A percentile compares a stretch with the other conserved stretches of the same genome.
Evolutionary conservation across 2,888 invertebrate species (phyloP).

Genomic region (Pristionchus fissidentatus): DNA sequence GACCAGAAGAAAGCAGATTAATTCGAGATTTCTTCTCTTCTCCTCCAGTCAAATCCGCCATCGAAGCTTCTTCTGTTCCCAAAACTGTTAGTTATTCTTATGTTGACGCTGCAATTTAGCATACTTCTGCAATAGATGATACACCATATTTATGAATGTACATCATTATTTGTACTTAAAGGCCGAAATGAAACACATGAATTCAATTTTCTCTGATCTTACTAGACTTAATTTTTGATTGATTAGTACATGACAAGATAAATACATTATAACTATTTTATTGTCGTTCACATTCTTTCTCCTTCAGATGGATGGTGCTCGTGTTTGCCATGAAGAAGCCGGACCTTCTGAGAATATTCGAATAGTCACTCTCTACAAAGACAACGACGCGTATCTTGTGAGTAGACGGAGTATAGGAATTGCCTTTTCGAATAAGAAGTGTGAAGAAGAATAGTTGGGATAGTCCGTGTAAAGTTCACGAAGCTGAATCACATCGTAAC

Average conservation of each 20-base stretch:
- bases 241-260: no score
- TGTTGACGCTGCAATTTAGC: no score
- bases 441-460: no score
- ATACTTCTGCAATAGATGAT: no score
- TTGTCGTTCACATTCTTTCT: background rate
- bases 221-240: no score
- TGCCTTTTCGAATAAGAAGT: background rate
- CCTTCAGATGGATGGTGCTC: background rate
- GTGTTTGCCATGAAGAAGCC: background rate
- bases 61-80: slow-evolving; percentile 49
- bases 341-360: slow-evolving; percentile 33
- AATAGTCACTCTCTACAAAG: slow-evolving; percentile 60
- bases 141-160: no score
- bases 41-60: slow-evolving; percentile 49
- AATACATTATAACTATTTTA: no score
- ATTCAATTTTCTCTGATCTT: no score
- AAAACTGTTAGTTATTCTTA: slow-evolving; percentile 20
- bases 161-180: no score
- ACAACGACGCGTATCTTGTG: slow-evolving; percentile 62
- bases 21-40: slow-evolving; percentile 50
- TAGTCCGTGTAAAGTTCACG: no score
- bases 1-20: slow-evolving; percentile 61
- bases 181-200: no score
- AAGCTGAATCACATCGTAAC: no score
- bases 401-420: background rate